Conservation (phyloP, 2,888 invertebrate species). For the Parasteatoda lunata region DNA sequence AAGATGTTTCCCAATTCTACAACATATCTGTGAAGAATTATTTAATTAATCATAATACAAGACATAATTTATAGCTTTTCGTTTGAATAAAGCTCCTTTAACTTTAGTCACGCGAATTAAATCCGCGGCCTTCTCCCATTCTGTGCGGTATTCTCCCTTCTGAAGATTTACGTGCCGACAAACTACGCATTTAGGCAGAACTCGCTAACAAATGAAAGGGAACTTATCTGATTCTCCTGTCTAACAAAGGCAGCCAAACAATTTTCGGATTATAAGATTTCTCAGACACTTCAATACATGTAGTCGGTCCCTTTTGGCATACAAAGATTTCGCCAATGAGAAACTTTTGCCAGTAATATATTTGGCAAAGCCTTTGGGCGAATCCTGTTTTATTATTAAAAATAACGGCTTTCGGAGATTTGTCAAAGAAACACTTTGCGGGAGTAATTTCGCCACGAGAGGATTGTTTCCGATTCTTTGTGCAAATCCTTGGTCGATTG, state of each 20-base stretch:
- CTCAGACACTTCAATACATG: slow-evolving; percentile 28
- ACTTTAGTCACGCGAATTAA: neutral
- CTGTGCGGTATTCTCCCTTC: neutral
- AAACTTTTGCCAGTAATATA: neutral
- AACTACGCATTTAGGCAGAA: neutral
- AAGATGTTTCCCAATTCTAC: neutral
- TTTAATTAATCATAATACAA: neutral
- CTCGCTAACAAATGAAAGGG: slow-evolving; percentile 13
- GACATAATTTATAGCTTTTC: slow-evolving; percentile 1
- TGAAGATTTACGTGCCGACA: neutral
- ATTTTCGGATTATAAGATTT: slow-evolving; percentile 27
- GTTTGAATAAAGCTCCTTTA: slow-evolving; percentile 5
- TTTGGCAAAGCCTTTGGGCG: slow-evolving; percentile 2
- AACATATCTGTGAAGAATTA: neutral
- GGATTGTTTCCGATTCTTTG: slow-evolving; percentile 6
- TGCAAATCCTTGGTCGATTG: slow-evolving; percentile 27
- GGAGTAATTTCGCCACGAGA: slow-evolving; percentile 7
- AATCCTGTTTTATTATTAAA: slow-evolving; percentile 41
- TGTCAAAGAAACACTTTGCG: slow-evolving; percentile 25
- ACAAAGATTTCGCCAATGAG: neutral
- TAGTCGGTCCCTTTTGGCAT: slow-evolving; percentile 9
- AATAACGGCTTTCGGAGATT: slow-evolving; percentile 27
- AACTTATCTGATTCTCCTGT: slow-evolving; percentile 8
- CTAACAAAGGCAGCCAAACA: slow-evolving; percentile 1
- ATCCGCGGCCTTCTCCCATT: neutral